Evolutionary conservation across 2,113 vertebrate species (phyloP).

Genomic region (Danio rerio): GRCz12tu NC_133180.1:40324501-40325000

Average conservation of each 20-base stretch:
- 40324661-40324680: slow-evolving; percentile 21
- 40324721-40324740: slow-evolving; percentile 55
- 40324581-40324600: slow-evolving; percentile 53
- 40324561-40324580: slow-evolving; percentile 72
- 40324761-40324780: slow-evolving; percentile 54
- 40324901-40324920: too few relatives aligned
- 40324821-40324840: neutral
- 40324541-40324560: neutral
- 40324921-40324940: too few relatives aligned
- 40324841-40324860: slow-evolving; percentile 36
- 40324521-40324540: too few relatives aligned
- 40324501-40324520: neutral
- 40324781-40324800: slow-evolving; percentile 11
- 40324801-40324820: neutral
- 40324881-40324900: slow-evolving; percentile 43
- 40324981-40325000: too few relatives aligned
- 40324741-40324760: slow-evolving; percentile 57
- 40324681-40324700: slow-evolving; percentile 61
- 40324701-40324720: slow-evolving; percentile 53
- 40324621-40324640: slow-evolving; percentile 57
- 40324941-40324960: too few relatives aligned
- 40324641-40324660: slow-evolving; percentile 60
- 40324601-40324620: slow-evolving; percentile 46
- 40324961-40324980: too few relatives aligned
- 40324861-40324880: slow-evolving; percentile 58